Percentiles rank a stretch among this genome's conserved stretches.
These are phyloP conservation scores for Temnothorax curvispinosus DNA, from an alignment of 1,140 invertebrate genomes.

Conservation along the genomic window DNA sequence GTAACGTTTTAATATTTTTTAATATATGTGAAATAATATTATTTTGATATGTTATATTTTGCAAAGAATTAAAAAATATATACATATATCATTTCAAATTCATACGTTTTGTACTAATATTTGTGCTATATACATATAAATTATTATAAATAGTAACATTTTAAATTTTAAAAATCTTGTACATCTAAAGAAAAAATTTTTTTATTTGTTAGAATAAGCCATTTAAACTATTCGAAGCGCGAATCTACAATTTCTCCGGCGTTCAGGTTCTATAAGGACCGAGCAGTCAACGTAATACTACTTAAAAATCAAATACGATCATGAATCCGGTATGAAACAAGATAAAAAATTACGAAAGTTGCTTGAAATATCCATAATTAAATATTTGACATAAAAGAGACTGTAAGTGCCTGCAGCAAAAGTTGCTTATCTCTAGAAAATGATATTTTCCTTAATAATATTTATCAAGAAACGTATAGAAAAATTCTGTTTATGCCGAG, in stretches of 20 bases:
- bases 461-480: neutral
- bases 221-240: neutral
- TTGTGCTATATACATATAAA: neutral
- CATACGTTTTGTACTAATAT: neutral
- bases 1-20: neutral
- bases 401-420: neutral
- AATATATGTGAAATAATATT: neutral
- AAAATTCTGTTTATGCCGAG: neutral
- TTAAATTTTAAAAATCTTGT: neutral
- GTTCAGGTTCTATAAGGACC: neutral
- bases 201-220: neutral
- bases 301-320: conserved; percentile 28
- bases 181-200: neutral
- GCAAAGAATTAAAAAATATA: neutral
- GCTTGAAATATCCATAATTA: conserved; percentile 24
- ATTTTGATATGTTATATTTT: neutral
- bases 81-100: neutral
- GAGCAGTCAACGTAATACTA: neutral
- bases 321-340: neutral
- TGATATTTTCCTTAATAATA: neutral
- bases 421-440: neutral
- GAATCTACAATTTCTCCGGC: conserved; percentile 2
- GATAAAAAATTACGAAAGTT: conserved; percentile 15
- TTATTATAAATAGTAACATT: neutral
- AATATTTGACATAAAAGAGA: conserved; percentile 8